These are phyloP conservation scores for Sepioteuthis lessoniana DNA, from an alignment of 2,888 invertebrate species.

Conservation along the genomic window DNA sequence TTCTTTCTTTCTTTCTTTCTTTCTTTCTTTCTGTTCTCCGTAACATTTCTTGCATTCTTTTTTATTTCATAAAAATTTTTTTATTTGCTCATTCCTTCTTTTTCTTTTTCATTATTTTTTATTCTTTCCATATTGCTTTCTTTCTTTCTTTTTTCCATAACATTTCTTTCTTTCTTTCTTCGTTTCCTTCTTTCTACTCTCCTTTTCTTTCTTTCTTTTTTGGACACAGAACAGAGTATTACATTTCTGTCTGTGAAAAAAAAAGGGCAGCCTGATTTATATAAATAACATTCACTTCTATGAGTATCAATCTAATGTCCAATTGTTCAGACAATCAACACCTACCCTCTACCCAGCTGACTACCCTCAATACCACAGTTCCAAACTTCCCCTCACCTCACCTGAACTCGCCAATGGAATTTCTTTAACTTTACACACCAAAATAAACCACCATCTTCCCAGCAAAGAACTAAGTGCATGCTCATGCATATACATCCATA, in stretches of 20 bases:
- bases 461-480: background rate
- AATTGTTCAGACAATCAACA: background rate
- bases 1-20: no score
- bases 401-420: background rate
- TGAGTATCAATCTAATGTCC: slow-evolving; percentile 11
- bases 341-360: background rate
- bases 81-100: no score
- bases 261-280: background rate
- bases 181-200: background rate
- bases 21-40: no score
- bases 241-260: background rate
- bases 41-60: no score
- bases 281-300: background rate
- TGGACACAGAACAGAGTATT: background rate
- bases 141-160: no score
- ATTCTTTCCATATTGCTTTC: no score
- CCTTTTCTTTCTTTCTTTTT: background rate
- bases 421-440: background rate
- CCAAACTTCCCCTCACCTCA: background rate
- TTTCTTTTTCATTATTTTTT: no score
- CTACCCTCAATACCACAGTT: background rate
- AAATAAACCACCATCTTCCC: background rate
- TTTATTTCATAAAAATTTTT: no score
- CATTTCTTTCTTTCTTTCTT: background rate
- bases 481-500: background rate